These are phyloP conservation scores for Philhelius pedissequus DNA, from an alignment of 2,888 invertebrate species.

Conservation along the genomic window DNA sequence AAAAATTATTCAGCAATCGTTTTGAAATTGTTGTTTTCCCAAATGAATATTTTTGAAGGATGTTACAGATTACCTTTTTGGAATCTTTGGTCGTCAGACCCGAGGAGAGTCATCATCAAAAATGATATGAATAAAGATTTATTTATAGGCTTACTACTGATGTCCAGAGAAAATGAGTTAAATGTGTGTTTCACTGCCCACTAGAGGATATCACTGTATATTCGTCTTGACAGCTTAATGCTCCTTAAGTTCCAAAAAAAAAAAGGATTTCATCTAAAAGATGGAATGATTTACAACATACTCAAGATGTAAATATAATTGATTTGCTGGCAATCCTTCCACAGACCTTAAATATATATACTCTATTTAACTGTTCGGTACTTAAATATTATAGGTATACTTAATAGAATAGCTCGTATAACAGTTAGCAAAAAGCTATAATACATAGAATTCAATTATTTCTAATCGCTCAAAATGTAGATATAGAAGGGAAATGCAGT, in stretches of 20 bases:
- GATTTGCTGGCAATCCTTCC: neutral
- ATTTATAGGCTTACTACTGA: neutral
- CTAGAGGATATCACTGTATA: neutral
- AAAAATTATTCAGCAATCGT: slow-evolving; percentile 9
- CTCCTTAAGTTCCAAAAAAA: neutral
- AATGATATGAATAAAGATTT: neutral
- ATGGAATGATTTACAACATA: neutral
- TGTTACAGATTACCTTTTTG: neutral
- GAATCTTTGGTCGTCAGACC: neutral
- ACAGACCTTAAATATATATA: neutral
- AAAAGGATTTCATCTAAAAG: neutral
- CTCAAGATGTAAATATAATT: neutral
- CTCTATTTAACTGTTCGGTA: neutral
- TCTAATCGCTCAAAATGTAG: slow-evolving; percentile 2
- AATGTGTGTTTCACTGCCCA: slow-evolving; percentile 2
- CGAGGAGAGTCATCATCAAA: neutral
- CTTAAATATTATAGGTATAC: neutral
- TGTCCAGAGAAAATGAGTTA: neutral
- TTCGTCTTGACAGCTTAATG: neutral
- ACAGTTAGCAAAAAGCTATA: neutral
- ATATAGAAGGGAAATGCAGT: neutral
- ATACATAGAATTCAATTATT: neutral
- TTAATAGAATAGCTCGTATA: neutral
- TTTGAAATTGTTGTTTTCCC: neutral
- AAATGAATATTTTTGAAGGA: neutral